Base-by-base conservation (phyloP, 2,797 vertebrate genomes). In the Hemibagrus guttatus region DNA sequence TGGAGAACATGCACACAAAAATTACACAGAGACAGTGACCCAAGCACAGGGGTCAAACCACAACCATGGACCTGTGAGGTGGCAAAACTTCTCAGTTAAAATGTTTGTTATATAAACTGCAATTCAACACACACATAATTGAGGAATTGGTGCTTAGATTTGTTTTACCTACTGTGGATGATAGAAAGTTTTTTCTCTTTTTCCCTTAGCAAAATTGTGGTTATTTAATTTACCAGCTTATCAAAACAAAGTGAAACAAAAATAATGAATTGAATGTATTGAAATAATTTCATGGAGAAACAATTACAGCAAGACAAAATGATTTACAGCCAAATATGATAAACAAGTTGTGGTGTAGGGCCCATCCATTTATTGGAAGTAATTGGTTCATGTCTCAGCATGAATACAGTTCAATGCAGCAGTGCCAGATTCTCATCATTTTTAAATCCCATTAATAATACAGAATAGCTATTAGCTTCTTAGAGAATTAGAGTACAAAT, bases 341-440 rank as follows among this genome's bases (percentile, higher is more conserved):
- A 83, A 88, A 86, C 84, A 87, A 84, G 69, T 63, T 79, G 76
- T 42, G 42, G 23, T 75, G 61, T 69, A 81, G 72, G 87, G 66
- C 78, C 81, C 75, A 91, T 90, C 86, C 86, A 87, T 91, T 89
- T 81, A 86, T 69, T 80, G 84, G 83, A 89, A 87, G 87, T 90
- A 87, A 91, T 83, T 89, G 86, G 88, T 88, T 87, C 84, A 90
- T 87, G 83, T 85, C 86, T 89, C 84, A 83, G 86, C 85, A 90
- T 88, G 86, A 83, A 88, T 84, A 84, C 58, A 35, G 75, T 85
- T 85, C 16, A 52, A 58, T 39, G 52, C 5, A 83, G 78, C 35
- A 54, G 39, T 79, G 19, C 66, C 71, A 85, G 75, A 79, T 39
- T 63, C 52, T 16, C 49, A 79, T 31, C n/a, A 76, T 26, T 74